These are phyloP conservation scores for Acanthosepion esculentum DNA, from an alignment of 2,888 invertebrate species.

Conservation along the genomic window DNA sequence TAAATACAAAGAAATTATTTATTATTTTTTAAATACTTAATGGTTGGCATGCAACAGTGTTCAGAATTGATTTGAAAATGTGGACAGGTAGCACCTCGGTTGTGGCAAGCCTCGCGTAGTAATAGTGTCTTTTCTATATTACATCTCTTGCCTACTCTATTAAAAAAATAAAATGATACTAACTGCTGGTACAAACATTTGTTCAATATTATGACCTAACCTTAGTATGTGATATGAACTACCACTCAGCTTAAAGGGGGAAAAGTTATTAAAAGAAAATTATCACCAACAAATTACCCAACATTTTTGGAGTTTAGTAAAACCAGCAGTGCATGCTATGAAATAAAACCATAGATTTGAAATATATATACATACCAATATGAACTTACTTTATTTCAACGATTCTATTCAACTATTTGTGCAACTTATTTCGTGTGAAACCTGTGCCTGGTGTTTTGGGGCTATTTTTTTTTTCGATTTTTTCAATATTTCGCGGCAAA, in stretches of 20 bases:
- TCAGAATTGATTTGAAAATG: slow-evolving; percentile 7
- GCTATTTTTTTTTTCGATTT: no score
- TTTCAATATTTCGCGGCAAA: no score
- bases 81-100: background rate
- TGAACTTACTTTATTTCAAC: no score
- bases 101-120: background rate
- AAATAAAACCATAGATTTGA: no score
- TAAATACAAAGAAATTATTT: background rate
- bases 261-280: background rate
- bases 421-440: no score
- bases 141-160: background rate
- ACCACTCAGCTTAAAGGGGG: background rate
- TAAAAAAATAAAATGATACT: slow-evolving; percentile 3
- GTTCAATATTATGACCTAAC: background rate
- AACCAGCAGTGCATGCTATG: background rate
- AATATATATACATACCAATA: no score
- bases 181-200: background rate
- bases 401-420: no score
- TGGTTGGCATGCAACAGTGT: background rate
- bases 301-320: background rate
- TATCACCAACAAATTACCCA: background rate
- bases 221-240: background rate
- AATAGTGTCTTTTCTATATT: background rate
- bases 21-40: background rate
- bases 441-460: no score